Percentiles rank a stretch among this genome's conserved stretches.
Evolutionary conservation across 2,797 vertebrate genomes (phyloP).

Genomic region (Clarias fuscus): DNA sequence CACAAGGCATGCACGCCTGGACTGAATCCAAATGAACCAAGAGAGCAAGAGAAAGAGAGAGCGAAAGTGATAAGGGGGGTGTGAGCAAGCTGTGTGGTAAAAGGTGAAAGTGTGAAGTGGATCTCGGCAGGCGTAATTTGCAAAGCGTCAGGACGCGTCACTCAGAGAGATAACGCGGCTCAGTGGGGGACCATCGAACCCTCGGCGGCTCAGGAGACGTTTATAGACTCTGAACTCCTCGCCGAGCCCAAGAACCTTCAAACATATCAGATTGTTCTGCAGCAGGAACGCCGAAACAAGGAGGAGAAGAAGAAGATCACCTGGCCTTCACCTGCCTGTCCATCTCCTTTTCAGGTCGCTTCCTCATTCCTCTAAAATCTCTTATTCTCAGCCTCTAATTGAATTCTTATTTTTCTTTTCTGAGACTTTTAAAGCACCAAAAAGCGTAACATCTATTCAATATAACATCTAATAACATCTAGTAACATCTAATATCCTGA

Average conservation of each 20-base stretch:
- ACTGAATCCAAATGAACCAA: not conserved
- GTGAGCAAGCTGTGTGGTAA: conserved; percentile 23
- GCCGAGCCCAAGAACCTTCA: not conserved
- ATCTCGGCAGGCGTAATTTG: conserved; percentile 31
- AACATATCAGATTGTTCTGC: not conserved
- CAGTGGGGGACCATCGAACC: conserved; percentile 4
- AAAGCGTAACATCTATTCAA: not conserved
- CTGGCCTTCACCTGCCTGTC: not conserved
- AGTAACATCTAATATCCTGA: too few species aligned
- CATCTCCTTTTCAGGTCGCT: not conserved
- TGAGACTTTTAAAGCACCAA: not conserved
- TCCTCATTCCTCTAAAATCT: not conserved
- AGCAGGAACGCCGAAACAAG: not conserved
- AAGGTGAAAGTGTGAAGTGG: conserved; percentile 31
- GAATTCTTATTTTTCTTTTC: not conserved
- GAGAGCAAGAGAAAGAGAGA: not conserved
- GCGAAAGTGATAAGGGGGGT: not conserved
- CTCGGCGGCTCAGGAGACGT: not conserved
- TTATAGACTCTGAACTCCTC: conserved; percentile 4
- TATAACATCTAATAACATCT: too few species aligned
- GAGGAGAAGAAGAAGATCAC: not conserved
- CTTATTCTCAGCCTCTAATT: not conserved
- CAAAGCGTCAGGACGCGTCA: conserved; percentile 24
- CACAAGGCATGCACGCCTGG: not conserved
- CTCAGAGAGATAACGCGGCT: conserved; percentile 25